phyloP scores from a whole-genome alignment of 53 echinoderm and acorn worm genomes.

The Glandiceps talaboti region DNA sequence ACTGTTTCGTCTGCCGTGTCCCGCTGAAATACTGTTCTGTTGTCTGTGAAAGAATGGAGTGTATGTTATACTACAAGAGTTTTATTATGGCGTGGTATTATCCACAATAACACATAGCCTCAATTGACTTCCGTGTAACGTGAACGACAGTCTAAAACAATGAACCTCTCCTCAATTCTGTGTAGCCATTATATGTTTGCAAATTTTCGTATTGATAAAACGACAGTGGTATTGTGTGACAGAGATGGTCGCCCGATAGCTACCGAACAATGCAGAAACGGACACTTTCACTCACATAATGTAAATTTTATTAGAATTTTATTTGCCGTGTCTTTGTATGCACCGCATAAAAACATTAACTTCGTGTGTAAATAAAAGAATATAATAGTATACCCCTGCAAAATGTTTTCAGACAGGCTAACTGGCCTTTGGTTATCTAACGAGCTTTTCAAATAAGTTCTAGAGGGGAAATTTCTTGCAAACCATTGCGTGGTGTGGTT shows the following conservation, averaged over 20 bases:
- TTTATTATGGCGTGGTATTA: neutral
- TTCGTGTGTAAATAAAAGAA: neutral
- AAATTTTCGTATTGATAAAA: neutral
- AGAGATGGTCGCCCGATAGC: neutral
- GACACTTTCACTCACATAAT: neutral
- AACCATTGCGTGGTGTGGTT: no score
- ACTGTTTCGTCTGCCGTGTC: no score
- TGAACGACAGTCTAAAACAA: neutral
- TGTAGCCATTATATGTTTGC: neutral
- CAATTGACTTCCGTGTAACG: neutral
- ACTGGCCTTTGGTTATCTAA: neutral
- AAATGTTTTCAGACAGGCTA: neutral
- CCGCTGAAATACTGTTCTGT: no score
- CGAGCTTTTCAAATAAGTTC: neutral
- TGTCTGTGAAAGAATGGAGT: neutral
- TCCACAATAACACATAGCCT: neutral
- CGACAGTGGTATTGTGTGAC: neutral
- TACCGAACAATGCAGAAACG: neutral
- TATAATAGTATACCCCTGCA: neutral
- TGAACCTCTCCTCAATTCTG: neutral
- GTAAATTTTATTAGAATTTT: neutral
- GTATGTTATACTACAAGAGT: neutral
- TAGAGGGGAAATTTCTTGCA: neutral
- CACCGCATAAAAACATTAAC: neutral
- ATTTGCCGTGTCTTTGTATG: neutral